These are phyloP conservation scores for Nomada ruficornis DNA, from an alignment of 2,888 invertebrate species.

Conservation along the genomic window DNA sequence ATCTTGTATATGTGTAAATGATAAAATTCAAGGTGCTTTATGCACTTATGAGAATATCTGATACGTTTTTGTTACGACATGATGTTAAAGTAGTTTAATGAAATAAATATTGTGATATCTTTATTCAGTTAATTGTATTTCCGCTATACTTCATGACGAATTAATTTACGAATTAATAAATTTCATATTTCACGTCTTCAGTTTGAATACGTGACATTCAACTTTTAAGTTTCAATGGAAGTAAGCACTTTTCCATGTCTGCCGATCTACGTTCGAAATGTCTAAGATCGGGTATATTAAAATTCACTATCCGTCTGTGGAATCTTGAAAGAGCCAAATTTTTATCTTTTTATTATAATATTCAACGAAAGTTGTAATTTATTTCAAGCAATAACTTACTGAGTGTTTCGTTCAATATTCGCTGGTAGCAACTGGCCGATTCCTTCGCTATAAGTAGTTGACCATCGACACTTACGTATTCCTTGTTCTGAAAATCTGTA, in stretches of 20 bases:
- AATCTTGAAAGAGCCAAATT: conserved; percentile 45
- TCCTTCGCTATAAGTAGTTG: conserved; percentile 49
- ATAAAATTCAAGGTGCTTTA: conserved; percentile 24
- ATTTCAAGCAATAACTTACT: conserved; percentile 35
- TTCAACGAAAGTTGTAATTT: not conserved
- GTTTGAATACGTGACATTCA: no score
- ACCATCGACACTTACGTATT: conserved; percentile 43
- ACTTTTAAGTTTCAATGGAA: conserved; percentile 23
- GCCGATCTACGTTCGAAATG: conserved; percentile 24
- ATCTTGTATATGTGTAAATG: conserved; percentile 39
- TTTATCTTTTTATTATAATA: not conserved
- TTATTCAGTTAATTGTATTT: conserved; percentile 28
- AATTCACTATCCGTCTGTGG: conserved; percentile 25
- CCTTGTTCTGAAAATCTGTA: conserved; percentile 40
- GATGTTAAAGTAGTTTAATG: conserved; percentile 28
- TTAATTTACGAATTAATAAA: conserved; percentile 2
- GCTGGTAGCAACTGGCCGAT: not conserved
- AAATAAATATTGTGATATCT: conserved; percentile 49
- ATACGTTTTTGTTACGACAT: conserved; percentile 23
- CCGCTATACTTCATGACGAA: conserved; percentile 10
- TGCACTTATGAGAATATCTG: conserved; percentile 39
- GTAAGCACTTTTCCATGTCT: conserved; percentile 25
- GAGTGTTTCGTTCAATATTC: not conserved
- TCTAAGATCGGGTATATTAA: conserved; percentile 51
- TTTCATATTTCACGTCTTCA: not conserved